A percentile compares a stretch with the other conserved stretches of the same genome.
These are phyloP conservation scores for Sialis lutaria DNA, from an alignment of 2,888 invertebrate species.

Conservation along the genomic window DNA sequence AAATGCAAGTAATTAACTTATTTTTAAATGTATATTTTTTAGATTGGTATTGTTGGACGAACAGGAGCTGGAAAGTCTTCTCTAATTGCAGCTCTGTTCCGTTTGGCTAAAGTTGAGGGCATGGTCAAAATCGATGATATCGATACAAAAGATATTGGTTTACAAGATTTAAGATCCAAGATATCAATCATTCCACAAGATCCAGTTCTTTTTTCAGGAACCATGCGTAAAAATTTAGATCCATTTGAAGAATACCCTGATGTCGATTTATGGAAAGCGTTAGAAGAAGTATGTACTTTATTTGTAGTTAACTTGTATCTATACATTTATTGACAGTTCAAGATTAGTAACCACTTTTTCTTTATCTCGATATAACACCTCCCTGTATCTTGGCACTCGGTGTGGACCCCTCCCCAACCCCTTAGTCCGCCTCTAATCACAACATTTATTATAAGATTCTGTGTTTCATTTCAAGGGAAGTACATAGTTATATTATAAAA, in stretches of 20 bases:
- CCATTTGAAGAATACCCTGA: constrained; percentile 62
- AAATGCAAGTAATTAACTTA: not conserved
- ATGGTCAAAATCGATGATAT: constrained; percentile 58
- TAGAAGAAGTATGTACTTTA: constrained; percentile 36
- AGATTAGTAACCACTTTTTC: constrained; percentile 6
- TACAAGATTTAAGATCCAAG: constrained; percentile 59
- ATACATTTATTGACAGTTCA: not conserved
- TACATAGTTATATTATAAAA: too few species aligned
- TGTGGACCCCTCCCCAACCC: too few species aligned
- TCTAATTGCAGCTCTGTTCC: constrained; percentile 66
- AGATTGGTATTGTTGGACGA: constrained; percentile 74
- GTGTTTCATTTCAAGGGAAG: too few species aligned
- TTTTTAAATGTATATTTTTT: not conserved
- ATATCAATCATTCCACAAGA: constrained; percentile 91
- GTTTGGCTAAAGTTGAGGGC: constrained; percentile 64
- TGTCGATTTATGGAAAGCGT: constrained; percentile 55
- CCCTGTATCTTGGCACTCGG: too few species aligned
- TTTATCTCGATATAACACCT: too few species aligned
- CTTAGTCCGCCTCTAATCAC: too few species aligned
- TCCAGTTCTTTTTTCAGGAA: constrained; percentile 70
- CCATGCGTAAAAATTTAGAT: constrained; percentile 72
- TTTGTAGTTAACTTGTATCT: not conserved
- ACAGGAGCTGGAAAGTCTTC: constrained; percentile 83
- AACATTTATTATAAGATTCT: too few species aligned
- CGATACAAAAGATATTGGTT: constrained; percentile 47